Evolutionary conservation across 2,113 vertebrate species (phyloP), one percentile per base, ranked within the genome.

Genomic region (Lepus americanus): DNA sequence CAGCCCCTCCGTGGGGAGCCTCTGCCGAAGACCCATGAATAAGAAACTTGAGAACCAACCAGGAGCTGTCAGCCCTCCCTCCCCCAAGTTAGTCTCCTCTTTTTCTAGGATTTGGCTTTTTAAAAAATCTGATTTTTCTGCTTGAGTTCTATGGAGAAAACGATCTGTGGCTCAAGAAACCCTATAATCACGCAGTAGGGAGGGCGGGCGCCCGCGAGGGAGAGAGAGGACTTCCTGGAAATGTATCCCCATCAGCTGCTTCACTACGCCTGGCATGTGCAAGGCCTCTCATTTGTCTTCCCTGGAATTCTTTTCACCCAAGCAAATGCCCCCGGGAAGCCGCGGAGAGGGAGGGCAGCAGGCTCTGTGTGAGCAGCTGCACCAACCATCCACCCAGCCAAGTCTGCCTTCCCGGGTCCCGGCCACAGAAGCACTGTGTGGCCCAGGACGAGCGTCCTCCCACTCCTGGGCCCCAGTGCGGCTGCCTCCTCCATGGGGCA

Each of bases 171-270:
- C 31, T 93, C 31, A 9, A 27, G 76, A 67, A 25, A 36, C 8
- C 3, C 87, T 49, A 11, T 8, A 59, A 67, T 74, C 22, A 25
- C 6, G 16, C 9, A 1, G 10, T 11, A 82, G 51, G 0, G 14
- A 82, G 51, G 0, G 0, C 44, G 49, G 39, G 77, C 74, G 4
- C 14, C 31, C 0, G 1, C 20, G 27, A 8, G 1, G 14, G n/a
- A 36, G 8, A 25, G 14, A 31, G 64, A 51, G 44, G 23, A 6
- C 12, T 19, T 69, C 70, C 66, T 61, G n/a, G 72, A 55, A 69
- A 66, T 1, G 31, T 8, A 9, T 22, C 53, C 10, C 49, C 49
- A 14, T 14, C 27, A 5, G 20, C 19, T 20, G 33, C 31, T 39
- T 59, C n/a, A 16, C 12, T 0, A 2, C 3, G 9, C 67, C 81